These are phyloP conservation scores for Paracanthobrama guichenoti DNA, from an alignment of 2,113 vertebrate genomes.

Conservation along the genomic window DNA sequence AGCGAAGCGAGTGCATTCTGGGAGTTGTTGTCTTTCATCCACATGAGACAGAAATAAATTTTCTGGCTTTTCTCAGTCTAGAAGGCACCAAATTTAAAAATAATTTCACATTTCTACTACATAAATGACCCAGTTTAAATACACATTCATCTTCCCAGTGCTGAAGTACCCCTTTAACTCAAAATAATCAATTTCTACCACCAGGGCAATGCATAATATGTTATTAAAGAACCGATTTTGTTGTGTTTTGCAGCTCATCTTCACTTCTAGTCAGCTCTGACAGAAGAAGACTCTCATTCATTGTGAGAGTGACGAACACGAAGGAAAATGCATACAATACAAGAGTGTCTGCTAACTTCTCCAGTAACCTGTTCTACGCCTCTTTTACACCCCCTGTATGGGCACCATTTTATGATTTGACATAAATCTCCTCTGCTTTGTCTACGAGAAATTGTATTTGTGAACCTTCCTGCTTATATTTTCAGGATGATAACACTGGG, in stretches of 20 bases:
- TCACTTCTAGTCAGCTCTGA: constrained; percentile 78
- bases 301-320: constrained; percentile 75
- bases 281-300: constrained; percentile 75
- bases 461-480: not conserved
- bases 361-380: constrained; percentile 83
- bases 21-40: no score
- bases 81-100: no score
- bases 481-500: constrained; percentile 79
- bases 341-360: constrained; percentile 74
- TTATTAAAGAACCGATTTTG: constrained; percentile 37
- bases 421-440: not conserved
- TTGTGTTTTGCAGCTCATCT: constrained; percentile 70
- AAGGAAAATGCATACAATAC: constrained; percentile 85
- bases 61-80: no score
- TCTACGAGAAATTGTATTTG: not conserved
- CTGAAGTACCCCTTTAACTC: no score
- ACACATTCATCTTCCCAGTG: no score
- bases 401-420: not conserved
- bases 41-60: no score
- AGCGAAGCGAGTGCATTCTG: no score
- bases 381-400: constrained; percentile 73
- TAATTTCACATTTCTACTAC: no score
- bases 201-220: not conserved
- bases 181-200: not conserved
- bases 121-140: no score